Conservation (phyloP, 1,140 invertebrate species). For the Drosophila guanche region DNA sequence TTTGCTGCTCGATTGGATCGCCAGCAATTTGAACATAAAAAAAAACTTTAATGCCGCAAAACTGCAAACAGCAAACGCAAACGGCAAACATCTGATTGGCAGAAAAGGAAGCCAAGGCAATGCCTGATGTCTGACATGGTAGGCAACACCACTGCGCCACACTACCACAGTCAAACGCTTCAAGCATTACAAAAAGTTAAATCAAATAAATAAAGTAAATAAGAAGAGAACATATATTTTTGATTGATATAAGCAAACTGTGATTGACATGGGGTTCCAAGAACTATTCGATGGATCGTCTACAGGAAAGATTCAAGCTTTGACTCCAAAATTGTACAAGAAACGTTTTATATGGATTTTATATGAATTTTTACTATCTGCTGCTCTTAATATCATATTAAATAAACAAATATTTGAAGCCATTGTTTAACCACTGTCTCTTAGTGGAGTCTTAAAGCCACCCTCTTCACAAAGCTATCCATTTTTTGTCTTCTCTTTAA, state of each 20-base stretch:
- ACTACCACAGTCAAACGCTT: slow-evolving; percentile 13
- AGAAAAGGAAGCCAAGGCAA: slow-evolving; percentile 30
- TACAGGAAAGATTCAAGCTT: too few species aligned
- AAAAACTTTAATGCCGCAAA: slow-evolving; percentile 22
- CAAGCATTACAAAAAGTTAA: slow-evolving; percentile 21
- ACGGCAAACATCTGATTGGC: slow-evolving; percentile 32
- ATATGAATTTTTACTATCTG: too few species aligned
- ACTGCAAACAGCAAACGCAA: slow-evolving; percentile 19
- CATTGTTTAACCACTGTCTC: too few species aligned
- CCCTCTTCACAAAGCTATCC: not conserved
- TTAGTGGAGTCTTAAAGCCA: not conserved
- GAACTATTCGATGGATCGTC: too few species aligned
- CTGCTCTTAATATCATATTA: too few species aligned
- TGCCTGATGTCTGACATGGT: slow-evolving; percentile 9
- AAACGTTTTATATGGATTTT: too few species aligned
- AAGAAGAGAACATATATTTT: not conserved
- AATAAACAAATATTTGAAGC: too few species aligned
- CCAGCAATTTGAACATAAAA: slow-evolving; percentile 37
- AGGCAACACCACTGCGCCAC: slow-evolving; percentile 1
- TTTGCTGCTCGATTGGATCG: slow-evolving; percentile 31
- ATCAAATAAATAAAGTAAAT: not conserved
- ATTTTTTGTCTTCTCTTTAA: slow-evolving; percentile 17
- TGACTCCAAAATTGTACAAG: too few species aligned
- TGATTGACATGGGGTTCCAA: not conserved
- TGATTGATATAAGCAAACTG: not conserved